Evolutionary conservation across 92 coral and sea anemone genomes (phyloP).

Genomic region (Phenganax subtilis): DNA sequence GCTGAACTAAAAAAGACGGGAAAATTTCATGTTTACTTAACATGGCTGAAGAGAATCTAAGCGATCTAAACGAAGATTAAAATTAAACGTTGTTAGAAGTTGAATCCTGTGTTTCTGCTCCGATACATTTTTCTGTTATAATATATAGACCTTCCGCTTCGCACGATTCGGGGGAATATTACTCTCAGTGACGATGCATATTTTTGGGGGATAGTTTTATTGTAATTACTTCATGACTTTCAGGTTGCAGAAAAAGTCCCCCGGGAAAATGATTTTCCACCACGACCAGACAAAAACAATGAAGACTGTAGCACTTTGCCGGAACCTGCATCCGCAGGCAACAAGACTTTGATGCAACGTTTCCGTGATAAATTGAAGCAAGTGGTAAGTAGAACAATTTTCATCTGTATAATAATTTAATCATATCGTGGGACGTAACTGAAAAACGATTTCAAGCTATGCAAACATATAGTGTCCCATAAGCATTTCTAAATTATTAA

Average conservation of each 20-base stretch:
- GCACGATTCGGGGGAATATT: too few species aligned
- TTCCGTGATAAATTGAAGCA: slow-evolving; percentile 26
- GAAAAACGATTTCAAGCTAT: background rate
- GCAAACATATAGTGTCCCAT: background rate
- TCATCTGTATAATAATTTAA: background rate
- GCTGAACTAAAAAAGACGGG: too few species aligned
- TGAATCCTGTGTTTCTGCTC: too few species aligned
- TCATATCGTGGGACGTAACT: background rate
- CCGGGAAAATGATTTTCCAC: background rate
- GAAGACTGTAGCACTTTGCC: background rate
- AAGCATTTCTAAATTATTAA: too few species aligned
- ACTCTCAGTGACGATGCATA: background rate
- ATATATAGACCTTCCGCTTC: too few species aligned
- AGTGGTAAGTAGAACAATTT: slow-evolving; percentile 4
- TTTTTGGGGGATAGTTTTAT: background rate
- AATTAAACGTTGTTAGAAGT: too few species aligned
- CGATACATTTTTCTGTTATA: too few species aligned
- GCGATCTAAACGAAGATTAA: too few species aligned
- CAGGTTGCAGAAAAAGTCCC: slow-evolving; percentile 19
- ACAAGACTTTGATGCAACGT: slow-evolving; percentile 4
- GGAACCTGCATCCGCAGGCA: background rate
- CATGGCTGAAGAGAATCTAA: too few species aligned
- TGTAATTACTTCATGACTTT: too few species aligned
- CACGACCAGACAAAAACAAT: background rate
- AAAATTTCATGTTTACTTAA: too few species aligned